Percentiles rank a stretch among this genome's conserved stretches.
These are phyloP conservation scores for Nemoura dubitans DNA, from an alignment of 2,888 invertebrate genomes.

Conservation along the genomic window DNA sequence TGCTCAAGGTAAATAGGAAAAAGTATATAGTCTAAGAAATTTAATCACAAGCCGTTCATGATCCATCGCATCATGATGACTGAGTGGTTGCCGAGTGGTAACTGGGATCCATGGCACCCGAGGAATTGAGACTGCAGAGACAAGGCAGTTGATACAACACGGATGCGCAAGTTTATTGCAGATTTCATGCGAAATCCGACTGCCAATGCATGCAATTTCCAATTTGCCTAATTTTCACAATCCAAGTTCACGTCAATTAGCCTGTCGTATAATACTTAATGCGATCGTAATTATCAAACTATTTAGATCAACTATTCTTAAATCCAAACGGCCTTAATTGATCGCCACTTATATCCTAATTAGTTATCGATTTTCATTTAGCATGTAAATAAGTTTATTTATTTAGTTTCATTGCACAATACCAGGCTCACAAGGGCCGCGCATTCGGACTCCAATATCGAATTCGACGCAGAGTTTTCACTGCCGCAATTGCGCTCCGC, in stretches of 20 bases:
- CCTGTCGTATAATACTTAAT: not conserved
- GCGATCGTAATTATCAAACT: not conserved
- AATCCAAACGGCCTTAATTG: not conserved
- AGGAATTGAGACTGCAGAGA: no score
- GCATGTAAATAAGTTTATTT: not conserved
- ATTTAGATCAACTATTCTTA: not conserved
- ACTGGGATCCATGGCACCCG: no score
- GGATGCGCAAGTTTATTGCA: no score
- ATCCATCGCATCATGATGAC: no score
- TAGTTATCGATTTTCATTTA: slow-evolving; percentile 19
- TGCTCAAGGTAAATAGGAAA: no score
- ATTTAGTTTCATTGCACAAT: not conserved
- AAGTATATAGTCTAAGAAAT: no score
- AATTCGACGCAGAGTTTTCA: no score
- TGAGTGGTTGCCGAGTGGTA: no score
- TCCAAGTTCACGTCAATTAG: not conserved
- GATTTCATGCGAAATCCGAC: not conserved
- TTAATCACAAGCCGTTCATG: no score
- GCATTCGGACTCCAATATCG: not conserved
- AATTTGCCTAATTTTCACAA: not conserved
- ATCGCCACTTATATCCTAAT: slow-evolving; percentile 8
- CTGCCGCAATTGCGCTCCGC: no score
- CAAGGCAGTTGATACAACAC: no score
- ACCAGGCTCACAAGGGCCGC: not conserved
- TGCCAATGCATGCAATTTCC: not conserved